Percentiles rank a stretch among this genome's conserved stretches.
Evolutionary conservation across 2,888 invertebrate genomes (phyloP).

Genomic region (Pediacus dermestoides): DNA sequence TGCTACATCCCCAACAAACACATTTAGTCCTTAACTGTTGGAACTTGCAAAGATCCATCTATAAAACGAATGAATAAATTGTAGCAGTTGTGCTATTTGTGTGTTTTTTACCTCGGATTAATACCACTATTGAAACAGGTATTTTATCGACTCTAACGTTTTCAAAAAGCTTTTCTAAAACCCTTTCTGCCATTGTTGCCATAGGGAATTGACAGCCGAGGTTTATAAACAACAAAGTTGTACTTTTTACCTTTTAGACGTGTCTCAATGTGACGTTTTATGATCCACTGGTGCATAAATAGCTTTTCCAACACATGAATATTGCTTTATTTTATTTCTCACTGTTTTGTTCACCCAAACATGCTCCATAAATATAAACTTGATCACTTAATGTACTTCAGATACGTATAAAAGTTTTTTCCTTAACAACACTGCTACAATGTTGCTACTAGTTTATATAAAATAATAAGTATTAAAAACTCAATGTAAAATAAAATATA

Average conservation of each 20-base stretch:
- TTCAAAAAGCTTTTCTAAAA: slow-evolving; percentile 20
- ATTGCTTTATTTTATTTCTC: slow-evolving; percentile 1
- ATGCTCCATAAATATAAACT: background rate
- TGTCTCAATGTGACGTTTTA: slow-evolving; percentile 6
- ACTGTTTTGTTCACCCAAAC: background rate
- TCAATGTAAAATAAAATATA: no score
- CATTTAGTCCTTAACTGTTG: no score
- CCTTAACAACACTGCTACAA: background rate
- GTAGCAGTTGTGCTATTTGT: no score
- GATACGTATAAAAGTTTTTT: background rate
- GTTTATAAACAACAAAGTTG: slow-evolving; percentile 16
- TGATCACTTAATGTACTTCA: no score
- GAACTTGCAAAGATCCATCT: no score
- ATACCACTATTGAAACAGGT: slow-evolving; percentile 19
- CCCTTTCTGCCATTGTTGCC: slow-evolving; percentile 19
- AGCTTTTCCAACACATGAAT: slow-evolving; percentile 2
- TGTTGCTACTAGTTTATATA: background rate
- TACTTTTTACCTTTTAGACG: background rate
- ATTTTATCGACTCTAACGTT: slow-evolving; percentile 23
- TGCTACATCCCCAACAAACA: no score
- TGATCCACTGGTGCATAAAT: slow-evolving; percentile 8
- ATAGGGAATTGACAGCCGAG: slow-evolving; percentile 17
- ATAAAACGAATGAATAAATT: no score
- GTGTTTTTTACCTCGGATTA: slow-evolving; percentile 16
- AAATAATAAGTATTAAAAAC: no score